These are phyloP conservation scores for Xestia ashworthii DNA, from an alignment of 2,888 invertebrate species.

Conservation along the genomic window DNA sequence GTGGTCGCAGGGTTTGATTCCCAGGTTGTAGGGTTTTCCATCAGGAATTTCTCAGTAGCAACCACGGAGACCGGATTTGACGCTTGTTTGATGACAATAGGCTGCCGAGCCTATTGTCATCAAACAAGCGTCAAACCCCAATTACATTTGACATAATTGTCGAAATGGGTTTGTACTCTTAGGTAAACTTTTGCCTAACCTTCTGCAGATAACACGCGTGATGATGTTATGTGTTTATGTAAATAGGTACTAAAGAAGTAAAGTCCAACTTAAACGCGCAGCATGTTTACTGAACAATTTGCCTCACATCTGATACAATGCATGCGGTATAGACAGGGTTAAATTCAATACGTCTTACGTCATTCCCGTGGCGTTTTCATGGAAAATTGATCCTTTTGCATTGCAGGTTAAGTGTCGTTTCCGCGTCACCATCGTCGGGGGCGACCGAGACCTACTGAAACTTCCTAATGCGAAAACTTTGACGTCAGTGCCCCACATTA, in stretches of 20 bases:
- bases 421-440: slow-evolving; percentile 61
- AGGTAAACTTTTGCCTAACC: no score
- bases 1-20: no score
- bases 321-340: slow-evolving; percentile 71
- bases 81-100: no score
- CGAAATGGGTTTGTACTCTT: no score
- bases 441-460: slow-evolving; percentile 86
- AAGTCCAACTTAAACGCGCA: slow-evolving; percentile 31
- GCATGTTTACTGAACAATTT: slow-evolving; percentile 50
- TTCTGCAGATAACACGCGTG: background rate
- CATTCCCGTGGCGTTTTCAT: slow-evolving; percentile 71
- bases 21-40: no score
- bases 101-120: no score
- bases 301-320: slow-evolving; percentile 73
- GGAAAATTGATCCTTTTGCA: slow-evolving; percentile 72
- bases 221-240: background rate
- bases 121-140: no score
- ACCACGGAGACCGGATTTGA: no score
- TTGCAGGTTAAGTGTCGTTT: slow-evolving; percentile 67
- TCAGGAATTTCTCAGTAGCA: no score
- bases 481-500: slow-evolving; percentile 83
- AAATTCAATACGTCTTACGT: slow-evolving; percentile 76
- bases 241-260: slow-evolving; percentile 29
- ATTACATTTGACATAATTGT: no score
- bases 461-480: slow-evolving; percentile 86